Evolutionary conservation across 2,797 vertebrate species (phyloP), one percentile per base, ranked within the genome.

Genomic region (Melanotaenia maccullochi): DNA sequence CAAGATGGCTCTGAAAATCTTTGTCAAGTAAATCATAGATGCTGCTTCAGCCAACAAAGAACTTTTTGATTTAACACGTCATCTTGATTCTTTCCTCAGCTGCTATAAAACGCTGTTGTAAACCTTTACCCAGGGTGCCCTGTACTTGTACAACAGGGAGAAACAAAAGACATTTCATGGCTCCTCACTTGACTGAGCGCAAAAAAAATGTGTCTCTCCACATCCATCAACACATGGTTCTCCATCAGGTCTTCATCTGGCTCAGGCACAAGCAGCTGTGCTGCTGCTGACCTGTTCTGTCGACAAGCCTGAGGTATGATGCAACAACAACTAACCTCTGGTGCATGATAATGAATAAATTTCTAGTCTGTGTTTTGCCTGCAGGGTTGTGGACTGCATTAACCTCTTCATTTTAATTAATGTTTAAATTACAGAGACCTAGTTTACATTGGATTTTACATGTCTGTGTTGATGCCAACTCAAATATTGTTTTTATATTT

Each of bases 341-440:
- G 85, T 89, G 90, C 90, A 87, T 84, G 78, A 87, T 81, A 85
- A 89, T 85, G 78, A 88, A 85, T 71, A 65, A 38, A 87, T 82
- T 81, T 85, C 81, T 78, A 59, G 83, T 86, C 82, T 90, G 80
- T 77, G 71, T 87, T 85, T 56, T 54, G 59, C 70, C 87, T 69
- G 47, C 58, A 69, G 82, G 79, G 56, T 49, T 71, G 65, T 78
- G 72, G 57, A 78, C 79, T 75, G 40, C 6, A 44, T 71, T 68
- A 73, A 86, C 78, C 79, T 78, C 61, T 63, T 73, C 12, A 60
- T 52, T 70, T 75, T 71, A 68, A 71, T 54, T 66, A 9, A 68
- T 65, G 61, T 58, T 72, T 35, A 71, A 66, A 75, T 60, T 0
- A 59, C 5, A 3, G 32, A 40, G n/a, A 16, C 14, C 40, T 9